These are phyloP conservation scores for Gortyna flavago DNA, from an alignment of 2,888 invertebrate genomes.

Conservation along the genomic window DNA sequence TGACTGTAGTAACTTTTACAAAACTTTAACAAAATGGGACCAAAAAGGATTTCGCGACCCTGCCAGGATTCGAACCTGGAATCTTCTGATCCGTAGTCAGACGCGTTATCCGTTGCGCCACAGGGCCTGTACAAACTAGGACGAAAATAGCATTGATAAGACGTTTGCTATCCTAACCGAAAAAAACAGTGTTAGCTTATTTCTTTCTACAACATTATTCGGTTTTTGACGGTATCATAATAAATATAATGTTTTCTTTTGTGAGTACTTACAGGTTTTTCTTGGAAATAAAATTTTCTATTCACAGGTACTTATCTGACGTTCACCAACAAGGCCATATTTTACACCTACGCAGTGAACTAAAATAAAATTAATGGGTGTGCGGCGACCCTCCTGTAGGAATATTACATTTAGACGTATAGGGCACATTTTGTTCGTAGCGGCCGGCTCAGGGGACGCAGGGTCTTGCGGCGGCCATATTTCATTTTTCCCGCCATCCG, in stretches of 20 bases:
- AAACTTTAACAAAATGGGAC: conserved; percentile 54
- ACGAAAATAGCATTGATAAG: conserved; percentile 66
- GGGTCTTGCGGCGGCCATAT: conserved; percentile 79
- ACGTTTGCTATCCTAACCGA: not conserved
- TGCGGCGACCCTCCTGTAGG: conserved; percentile 61
- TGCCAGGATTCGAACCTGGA: conserved; percentile 92
- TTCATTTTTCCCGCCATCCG: conserved; percentile 82
- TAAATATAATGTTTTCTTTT: not conserved
- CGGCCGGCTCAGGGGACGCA: conserved; percentile 58
- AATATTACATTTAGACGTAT: conserved; percentile 61
- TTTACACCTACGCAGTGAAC: conserved; percentile 65
- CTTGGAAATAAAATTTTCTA: conserved; percentile 20
- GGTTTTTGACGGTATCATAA: not conserved
- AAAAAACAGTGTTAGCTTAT: not conserved
- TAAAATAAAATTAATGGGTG: conserved; percentile 66
- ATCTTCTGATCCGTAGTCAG: conserved; percentile 93
- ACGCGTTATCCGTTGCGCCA: conserved; percentile 93
- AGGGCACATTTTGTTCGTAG: conserved; percentile 59
- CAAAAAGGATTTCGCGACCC: conserved; percentile 80
- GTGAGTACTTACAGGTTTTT: not conserved
- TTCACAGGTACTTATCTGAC: conserved; percentile 30
- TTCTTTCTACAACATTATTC: not conserved
- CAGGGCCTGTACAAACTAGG: conserved; percentile 80
- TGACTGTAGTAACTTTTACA: not conserved
- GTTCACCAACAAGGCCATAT: conserved; percentile 45